Evolutionary conservation across 2,888 invertebrate genomes (phyloP), one percentile per base, ranked within the genome.

Genomic region (Pycnomerus fuliginosus): DNA sequence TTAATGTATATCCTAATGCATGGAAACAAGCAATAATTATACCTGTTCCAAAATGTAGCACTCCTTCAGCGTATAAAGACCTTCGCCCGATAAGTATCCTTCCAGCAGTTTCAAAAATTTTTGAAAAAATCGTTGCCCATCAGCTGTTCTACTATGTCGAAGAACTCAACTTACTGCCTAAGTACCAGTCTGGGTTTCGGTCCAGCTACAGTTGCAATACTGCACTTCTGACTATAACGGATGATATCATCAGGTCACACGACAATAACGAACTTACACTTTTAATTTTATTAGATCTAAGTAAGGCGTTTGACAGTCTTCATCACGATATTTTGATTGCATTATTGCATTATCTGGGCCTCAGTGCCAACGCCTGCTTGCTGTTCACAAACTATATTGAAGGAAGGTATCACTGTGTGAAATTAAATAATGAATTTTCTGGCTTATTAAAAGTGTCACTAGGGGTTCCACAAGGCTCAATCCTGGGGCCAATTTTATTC

Each of bases 161-260:
- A 25, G 11, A n/a, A 25, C 10, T 25, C 11, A 25, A 25, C 11
- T 10, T 25, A 25, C 11, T 25, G 11, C 25, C n/a, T 5, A 11
- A 25, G n/a, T n/a, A n/a, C n/a, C n/a, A n/a, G n/a, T n/a, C n/a
- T n/a, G n/a, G 25, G 11, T 25, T 25, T 25, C 8, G 25, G n/a
- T n/a, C 25, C n/a, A 25, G 11, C n/a, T 25, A 25, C 25, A 25
- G 25, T 11, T 25, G 5, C 25, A 25, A 11, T n/a, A 25, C 25
- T 25, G 25, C 25, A 10, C 25, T 25, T 25, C n/a, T 25, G 25
- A n/a, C 8, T 10, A 25, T 25, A 7, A 10, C 5, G 8, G n/a
- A 25, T 25, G 10, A 3, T 11, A 25, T 25, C 11, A 25, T 4
- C 25, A 25, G n/a, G 11, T 10, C 3, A 11, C 11, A 25, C 25